Evolutionary conservation across 2,797 vertebrate genomes (phyloP), one percentile per base, ranked within the genome.

Genomic region (Hapalemur alaotrensis): DNA sequence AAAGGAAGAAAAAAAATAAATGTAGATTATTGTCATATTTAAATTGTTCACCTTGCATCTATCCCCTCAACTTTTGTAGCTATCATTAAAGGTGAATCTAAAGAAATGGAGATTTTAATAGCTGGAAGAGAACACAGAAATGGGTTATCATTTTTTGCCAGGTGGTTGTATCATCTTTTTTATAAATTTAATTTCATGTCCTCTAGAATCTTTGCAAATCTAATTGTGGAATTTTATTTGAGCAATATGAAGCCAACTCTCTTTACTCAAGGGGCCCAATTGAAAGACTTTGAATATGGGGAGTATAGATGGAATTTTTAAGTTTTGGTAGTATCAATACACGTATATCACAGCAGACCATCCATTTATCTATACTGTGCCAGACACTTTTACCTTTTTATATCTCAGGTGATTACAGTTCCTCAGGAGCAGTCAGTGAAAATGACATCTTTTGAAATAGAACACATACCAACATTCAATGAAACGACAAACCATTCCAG

Each of bases 391-490:
- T 88, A 48, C 89, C 86, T 97, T 96, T 97, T 90, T 96, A 43
- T 96, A 17, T 93, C 79, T 83, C 94, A 98, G 98, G 98, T 98
- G 72, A 96, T 98, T 80, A 97, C 98, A 28, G 97, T 98, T 89
- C 98, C 98, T 67, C 98, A 98, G 65, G 97, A 98, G 61, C 87
- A 93, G 69, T n/a, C 97, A 69, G 76, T 82, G 43, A 96, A 97
- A 92, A 73, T 89, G 30, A 78, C 95, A 86, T 85, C 96, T 78
- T 92, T 85, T 94, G 96, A 83, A 91, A 80, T 83, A 80, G 90
- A 97, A 54, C 82, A 89, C n/a, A 88, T 65, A 89, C 79, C 85
- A 50, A 8, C 67, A 30, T 87, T 90, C 73, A 94, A 72, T 57
- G 87, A 97, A 57, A 91, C 65, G n/a, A 67, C 93, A 82, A 84